Percentiles rank a stretch among this genome's conserved stretches.
These are phyloP conservation scores for Caenorhabditis brenneri DNA, from an alignment of 1,140 invertebrate species.

Conservation along the genomic window DNA sequence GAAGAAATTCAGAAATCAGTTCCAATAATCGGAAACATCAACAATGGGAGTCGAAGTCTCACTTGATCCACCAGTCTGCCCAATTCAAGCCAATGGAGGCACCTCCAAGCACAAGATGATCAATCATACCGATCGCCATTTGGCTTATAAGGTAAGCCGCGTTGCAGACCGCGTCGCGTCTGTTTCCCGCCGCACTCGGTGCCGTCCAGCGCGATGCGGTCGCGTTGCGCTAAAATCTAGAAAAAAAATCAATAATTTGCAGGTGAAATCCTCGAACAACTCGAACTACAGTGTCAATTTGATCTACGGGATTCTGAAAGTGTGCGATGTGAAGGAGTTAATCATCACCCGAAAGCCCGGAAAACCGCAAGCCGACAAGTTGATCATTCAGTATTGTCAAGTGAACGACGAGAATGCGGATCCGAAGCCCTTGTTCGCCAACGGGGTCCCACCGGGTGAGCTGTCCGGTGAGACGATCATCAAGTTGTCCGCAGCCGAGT, in stretches of 20 bases:
- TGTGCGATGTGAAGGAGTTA: conserved; percentile 8
- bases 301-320: conserved; percentile 23
- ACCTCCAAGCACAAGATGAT: conserved; percentile 44
- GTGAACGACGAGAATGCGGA: conserved; percentile 25
- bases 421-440: conserved; percentile 6
- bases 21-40: neutral
- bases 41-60: conserved; percentile 41
- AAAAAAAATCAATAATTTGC: neutral
- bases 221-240: too few relatives aligned
- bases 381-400: conserved; percentile 26
- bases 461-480: conserved; percentile 35
- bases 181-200: too few relatives aligned
- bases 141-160: conserved; percentile 29
- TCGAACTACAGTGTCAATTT: conserved; percentile 48
- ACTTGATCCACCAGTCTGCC: conserved; percentile 31
- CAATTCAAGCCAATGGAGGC: conserved; percentile 32
- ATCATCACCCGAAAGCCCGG: conserved; percentile 29
- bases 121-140: conserved; percentile 37
- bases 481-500: conserved; percentile 42
- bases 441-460: neutral
- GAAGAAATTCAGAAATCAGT: neutral
- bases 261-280: conserved; percentile 47
- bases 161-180: too few relatives aligned
- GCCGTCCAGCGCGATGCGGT: too few relatives aligned
- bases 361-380: conserved; percentile 36